Conservation (phyloP, 2,113 vertebrate genomes). For the Sinosuthora webbiana region DNA sequence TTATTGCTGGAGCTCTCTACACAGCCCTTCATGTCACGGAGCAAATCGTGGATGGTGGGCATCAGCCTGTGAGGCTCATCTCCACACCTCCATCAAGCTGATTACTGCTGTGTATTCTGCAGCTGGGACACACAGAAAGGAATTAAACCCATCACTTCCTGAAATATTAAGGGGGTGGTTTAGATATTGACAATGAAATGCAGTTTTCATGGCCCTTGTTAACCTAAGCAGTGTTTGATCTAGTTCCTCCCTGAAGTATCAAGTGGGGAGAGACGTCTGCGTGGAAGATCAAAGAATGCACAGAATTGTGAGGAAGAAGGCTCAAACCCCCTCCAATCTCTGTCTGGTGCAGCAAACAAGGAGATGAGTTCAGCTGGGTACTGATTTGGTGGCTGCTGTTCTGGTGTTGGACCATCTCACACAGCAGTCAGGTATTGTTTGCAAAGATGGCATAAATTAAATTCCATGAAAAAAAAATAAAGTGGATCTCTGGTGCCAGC, state of each 20-base stretch:
- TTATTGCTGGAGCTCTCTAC: neutral
- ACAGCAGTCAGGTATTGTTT: neutral
- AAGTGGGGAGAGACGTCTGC: neutral
- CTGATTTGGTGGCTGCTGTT: neutral
- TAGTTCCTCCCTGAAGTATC: neutral
- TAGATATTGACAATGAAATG: neutral
- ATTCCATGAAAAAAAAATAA: neutral
- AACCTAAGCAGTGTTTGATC: neutral
- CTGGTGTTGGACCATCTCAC: neutral
- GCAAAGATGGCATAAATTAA: constrained; percentile 36
- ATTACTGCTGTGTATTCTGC: neutral
- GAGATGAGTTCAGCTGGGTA: neutral
- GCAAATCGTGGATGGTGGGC: neutral
- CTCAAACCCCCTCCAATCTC: neutral
- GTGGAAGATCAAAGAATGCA: neutral
- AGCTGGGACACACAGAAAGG: neutral
- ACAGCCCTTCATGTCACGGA: neutral
- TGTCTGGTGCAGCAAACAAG: neutral
- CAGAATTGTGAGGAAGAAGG: neutral
- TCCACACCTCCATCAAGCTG: neutral
- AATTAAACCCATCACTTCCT: neutral
- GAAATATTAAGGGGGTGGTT: neutral
- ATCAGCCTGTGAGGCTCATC: neutral
- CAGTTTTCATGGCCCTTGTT: neutral
- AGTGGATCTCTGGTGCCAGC: constrained; percentile 37